Percentiles rank a stretch among this genome's conserved stretches.
Evolutionary conservation across 2,113 vertebrate species (phyloP).

Genomic region (Pomatorhinus ruficollis): DNA sequence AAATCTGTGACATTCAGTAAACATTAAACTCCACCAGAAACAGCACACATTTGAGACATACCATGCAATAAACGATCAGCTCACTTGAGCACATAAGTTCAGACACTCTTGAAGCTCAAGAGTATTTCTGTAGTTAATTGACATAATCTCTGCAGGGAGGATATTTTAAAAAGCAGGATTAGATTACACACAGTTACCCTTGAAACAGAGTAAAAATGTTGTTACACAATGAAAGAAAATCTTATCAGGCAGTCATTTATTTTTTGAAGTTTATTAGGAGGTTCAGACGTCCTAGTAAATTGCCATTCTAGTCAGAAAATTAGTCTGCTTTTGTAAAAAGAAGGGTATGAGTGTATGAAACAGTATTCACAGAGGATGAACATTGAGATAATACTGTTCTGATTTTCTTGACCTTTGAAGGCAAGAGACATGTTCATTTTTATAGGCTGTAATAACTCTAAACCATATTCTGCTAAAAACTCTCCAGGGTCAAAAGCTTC

Average conservation of each 20-base stretch:
- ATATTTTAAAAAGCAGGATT: neutral
- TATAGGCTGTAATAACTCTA: neutral
- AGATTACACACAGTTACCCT: neutral
- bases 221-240: neutral
- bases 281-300: neutral
- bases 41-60: neutral
- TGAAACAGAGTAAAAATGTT: neutral
- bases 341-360: neutral
- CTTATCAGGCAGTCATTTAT: neutral
- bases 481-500: neutral
- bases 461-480: neutral
- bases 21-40: neutral
- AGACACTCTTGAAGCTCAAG: neutral
- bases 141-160: neutral
- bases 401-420: slow-evolving; percentile 45
- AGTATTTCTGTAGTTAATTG: slow-evolving; percentile 31
- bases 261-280: neutral
- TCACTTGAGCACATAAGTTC: neutral
- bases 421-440: neutral
- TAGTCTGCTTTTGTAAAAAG: neutral
- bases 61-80: neutral
- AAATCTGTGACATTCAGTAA: neutral
- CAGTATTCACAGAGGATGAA: neutral
- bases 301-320: neutral
- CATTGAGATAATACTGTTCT: neutral